Evolutionary conservation across 2,113 vertebrate genomes (phyloP), one percentile per base, ranked within the genome.

Genomic region (Alexandromys fortis): DNA sequence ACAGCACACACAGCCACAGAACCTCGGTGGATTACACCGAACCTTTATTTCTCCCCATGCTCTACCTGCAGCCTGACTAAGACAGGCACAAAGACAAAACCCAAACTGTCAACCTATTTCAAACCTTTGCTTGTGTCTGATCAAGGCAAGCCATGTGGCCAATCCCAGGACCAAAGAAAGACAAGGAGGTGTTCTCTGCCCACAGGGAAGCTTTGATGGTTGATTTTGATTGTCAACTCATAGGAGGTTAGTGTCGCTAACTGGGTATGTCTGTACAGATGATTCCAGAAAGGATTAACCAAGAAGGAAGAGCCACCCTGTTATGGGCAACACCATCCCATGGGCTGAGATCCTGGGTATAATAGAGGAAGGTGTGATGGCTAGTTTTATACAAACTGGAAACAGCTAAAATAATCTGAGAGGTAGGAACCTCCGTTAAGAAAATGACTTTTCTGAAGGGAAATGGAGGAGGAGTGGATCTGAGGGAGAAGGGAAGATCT

Each of bases 401-500:
- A 3, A 38, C 24, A 42, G 55, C 24, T 30, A 17, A 63, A 30
- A 11, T 83, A 13, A 42, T 38, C 55, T 38, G 21, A 82, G 35
- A 82, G 35, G 30, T 38, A 58, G 22, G 21, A n/a, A 14, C 21
- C 35, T 82, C 52, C 1, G 0, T 82, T 82, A 82, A 38, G 79
- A 82, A 81, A 26, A 38, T 58, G 52, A 26, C 21, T 58, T 58
- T 24, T n/a, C 21, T 82, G 2, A 58, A 38, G 52, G 52, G 52
- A 79, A 22, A 55, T 52, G 17, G 12, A 58, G 10, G 78, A n/a
- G 11, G 22, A 2, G 11, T 26, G 21, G 49, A 14, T 58, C 35
- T 38, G 10, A 21, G 79, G 22, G 55, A 38, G 22, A 6, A 16
- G 0, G 4, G 33, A 35, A 11, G 8, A n/a, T 52, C 0, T 2